Conservation (phyloP, 2,113 vertebrate genomes). For the Engraulis encrasicolus region DNA sequence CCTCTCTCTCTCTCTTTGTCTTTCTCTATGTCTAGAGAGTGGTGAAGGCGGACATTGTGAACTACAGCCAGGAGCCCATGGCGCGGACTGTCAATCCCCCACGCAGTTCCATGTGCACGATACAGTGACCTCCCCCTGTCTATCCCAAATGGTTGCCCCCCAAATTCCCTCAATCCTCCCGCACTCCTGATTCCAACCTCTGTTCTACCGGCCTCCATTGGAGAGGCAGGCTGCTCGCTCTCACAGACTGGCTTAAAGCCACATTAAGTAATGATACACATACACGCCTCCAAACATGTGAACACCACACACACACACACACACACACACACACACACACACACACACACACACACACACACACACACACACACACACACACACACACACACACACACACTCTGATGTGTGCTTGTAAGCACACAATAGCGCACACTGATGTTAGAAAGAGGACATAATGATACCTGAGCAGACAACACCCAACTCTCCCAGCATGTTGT, state of each 20-base stretch:
- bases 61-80: slow-evolving; percentile 95
- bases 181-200: slow-evolving; percentile 28
- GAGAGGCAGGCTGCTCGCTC: neutral
- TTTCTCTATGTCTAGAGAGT: slow-evolving; percentile 80
- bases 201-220: neutral
- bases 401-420: no score
- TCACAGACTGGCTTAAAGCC: slow-evolving; percentile 26
- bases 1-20: slow-evolving; percentile 34
- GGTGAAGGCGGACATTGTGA: slow-evolving; percentile 98
- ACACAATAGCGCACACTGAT: no score
- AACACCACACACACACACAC: slow-evolving; percentile 9
- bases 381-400: neutral
- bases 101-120: slow-evolving; percentile 92
- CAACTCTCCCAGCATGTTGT: neutral
- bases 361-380: slow-evolving; percentile 27
- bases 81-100: slow-evolving; percentile 86
- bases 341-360: slow-evolving; percentile 33
- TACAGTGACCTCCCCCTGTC: slow-evolving; percentile 68
- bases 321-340: slow-evolving; percentile 11
- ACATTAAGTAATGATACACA: neutral
- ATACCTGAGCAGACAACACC: slow-evolving; percentile 11
- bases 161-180: no score
- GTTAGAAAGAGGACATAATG: neutral
- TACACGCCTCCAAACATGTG: neutral
- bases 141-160: neutral